Base-by-base conservation (phyloP, 2,888 invertebrate genomes). In the Leptothorax acervorum region DNA sequence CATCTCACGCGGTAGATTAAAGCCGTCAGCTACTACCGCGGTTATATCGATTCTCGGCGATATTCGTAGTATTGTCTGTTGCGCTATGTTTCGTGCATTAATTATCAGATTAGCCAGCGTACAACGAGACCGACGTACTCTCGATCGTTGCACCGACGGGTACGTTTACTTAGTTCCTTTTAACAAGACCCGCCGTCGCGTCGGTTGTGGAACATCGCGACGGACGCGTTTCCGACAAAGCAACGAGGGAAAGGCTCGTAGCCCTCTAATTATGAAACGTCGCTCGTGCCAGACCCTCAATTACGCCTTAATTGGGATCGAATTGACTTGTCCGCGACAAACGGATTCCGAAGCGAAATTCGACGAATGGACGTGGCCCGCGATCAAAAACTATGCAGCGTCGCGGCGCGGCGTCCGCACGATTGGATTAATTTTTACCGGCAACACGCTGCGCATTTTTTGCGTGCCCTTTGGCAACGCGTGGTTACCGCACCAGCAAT, bases 261-360 rank as follows among this genome's bases (percentile, higher is more conserved):
- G 28, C 51, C 53, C 79, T 86, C 75, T 75, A 85, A 85, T 86
- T 85, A 78, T 78, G 76, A 84, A 74, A 84, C 82, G 73, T 82
- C 66, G 57, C 70, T 62, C 53, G 63, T 1, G 83, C 62, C 84
- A 53, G 68, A 83, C 82, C 76, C 73, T 86, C 83, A 78, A 87
- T 87, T 86, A 84, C 45, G 45, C 73, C 62, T 62, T 82, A 85
- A 86, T 84, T 85, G 84, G 45, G 57, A 74, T 85, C 66, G 75
- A 51, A 57, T 66, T 71, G 81, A 57, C 23, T 60, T 62, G 51
- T 42, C 28, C 60, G 23, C 62, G 65, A 70, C 85, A 55, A 71
- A 79, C 63, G 62, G 45, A 85, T 82, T 71, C 42, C 62, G 45
- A 60, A 39, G 53, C 66, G 74, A 42, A 53, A 60, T 84, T 45